A percentile compares a stretch with the other conserved stretches of the same genome.
Conservation (phyloP, 2,888 invertebrate genomes). For the Muscina levida region DNA sequence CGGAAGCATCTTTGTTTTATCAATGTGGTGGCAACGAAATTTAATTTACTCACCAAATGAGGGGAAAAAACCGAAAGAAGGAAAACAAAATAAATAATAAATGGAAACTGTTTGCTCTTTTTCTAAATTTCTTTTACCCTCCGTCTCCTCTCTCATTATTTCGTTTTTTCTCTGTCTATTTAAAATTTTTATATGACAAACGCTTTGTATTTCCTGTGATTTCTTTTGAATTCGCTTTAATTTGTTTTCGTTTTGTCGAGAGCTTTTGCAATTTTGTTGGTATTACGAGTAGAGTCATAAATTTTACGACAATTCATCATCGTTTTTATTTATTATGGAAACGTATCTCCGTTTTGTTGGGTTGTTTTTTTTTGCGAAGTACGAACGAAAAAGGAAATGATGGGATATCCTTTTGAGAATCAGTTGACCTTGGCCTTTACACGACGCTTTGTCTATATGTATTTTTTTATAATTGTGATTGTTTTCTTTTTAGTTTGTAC, state of each 20-base stretch:
- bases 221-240: constrained; percentile 16
- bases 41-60: constrained; percentile 33
- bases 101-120: not conserved
- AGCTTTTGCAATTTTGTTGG: not conserved
- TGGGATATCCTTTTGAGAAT: constrained; percentile 32
- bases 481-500: too few relatives aligned
- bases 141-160: not conserved
- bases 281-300: not conserved
- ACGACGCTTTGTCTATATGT: not conserved
- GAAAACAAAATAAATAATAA: constrained; percentile 26
- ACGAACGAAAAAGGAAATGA: constrained; percentile 21
- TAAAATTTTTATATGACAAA: constrained; percentile 5
- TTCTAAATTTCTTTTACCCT: not conserved
- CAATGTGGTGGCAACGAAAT: too few relatives aligned
- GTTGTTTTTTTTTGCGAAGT: not conserved
- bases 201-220: constrained; percentile 13
- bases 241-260: constrained; percentile 12
- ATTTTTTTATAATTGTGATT: not conserved
- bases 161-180: not conserved
- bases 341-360: not conserved
- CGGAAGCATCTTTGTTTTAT: not conserved
- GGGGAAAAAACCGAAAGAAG: not conserved
- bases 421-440: constrained; percentile 34
- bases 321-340: constrained; percentile 24
- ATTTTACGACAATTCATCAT: constrained; percentile 36